A percentile compares a stretch with the other conserved stretches of the same genome.
Evolutionary conservation across 1,140 invertebrate species (phyloP).

Genomic region (Plodia interpunctella): DNA sequence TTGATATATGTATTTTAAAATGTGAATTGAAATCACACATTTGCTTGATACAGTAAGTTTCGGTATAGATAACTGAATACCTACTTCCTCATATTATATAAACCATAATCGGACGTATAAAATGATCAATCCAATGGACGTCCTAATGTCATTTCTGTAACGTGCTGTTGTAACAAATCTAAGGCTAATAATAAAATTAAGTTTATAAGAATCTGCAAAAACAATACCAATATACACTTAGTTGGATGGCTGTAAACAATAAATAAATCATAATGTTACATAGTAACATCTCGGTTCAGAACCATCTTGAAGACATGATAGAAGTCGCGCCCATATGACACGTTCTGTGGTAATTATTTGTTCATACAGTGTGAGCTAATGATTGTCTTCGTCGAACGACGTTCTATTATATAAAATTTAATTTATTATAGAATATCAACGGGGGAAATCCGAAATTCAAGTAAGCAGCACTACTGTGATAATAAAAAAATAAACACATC

Average conservation of each 20-base stretch:
- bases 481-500: no score
- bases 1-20: neutral
- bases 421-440: no score
- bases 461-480: no score
- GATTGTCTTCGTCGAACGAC: neutral
- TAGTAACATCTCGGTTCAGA: no score
- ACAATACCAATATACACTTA: constrained; percentile 2
- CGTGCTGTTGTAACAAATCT: constrained; percentile 6
- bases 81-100: neutral
- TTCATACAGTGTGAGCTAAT: neutral
- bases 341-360: neutral
- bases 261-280: neutral
- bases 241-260: neutral
- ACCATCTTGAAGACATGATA: neutral
- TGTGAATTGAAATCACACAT: neutral
- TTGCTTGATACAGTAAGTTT: no score
- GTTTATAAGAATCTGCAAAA: neutral
- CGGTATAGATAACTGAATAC: no score
- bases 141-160: no score
- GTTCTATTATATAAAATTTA: no score
- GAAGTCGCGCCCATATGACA: neutral
- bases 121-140: no score
- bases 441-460: no score
- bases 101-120: neutral
- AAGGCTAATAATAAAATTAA: neutral